Percentiles rank a stretch among this genome's conserved stretches.
Conservation (phyloP, 1,140 invertebrate species). For the Drosophila nannoptera region DNA sequence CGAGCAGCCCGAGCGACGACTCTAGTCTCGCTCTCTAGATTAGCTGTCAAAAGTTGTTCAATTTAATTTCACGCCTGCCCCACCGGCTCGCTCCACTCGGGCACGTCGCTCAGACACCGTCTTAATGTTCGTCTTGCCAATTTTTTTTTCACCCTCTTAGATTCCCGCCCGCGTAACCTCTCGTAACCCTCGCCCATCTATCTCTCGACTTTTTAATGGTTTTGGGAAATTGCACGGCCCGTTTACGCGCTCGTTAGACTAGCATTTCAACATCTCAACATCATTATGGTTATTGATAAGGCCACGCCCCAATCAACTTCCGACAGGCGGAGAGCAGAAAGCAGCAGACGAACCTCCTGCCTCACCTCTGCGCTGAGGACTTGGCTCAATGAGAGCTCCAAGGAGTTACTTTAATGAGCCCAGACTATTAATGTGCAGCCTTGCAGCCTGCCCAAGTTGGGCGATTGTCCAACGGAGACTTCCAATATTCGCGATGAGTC, state of each 20-base stretch:
- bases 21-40: conserved; percentile 56
- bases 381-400: not conserved
- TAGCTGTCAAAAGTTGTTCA: conserved; percentile 78
- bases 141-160: conserved; percentile 43
- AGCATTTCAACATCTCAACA: conserved; percentile 37
- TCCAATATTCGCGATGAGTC: too few relatives aligned
- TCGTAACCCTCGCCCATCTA: conserved; percentile 21
- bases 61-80: conserved; percentile 65
- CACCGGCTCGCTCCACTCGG: not conserved
- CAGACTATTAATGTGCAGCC: too few relatives aligned
- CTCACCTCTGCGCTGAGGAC: not conserved
- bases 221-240: conserved; percentile 75
- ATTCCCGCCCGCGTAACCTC: not conserved
- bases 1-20: conserved; percentile 8
- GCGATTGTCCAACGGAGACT: too few relatives aligned
- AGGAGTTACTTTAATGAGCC: too few relatives aligned
- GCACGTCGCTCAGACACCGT: conserved; percentile 14
- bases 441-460: too few relatives aligned
- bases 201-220: conserved; percentile 66
- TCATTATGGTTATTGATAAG: conserved; percentile 75
- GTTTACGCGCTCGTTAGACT: conserved; percentile 73
- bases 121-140: conserved; percentile 71
- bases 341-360: not conserved
- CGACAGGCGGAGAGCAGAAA: not conserved
- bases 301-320: conserved; percentile 4